Evolutionary conservation across 2,888 invertebrate species (phyloP).

Genomic region (Pollenia amentaria): DNA sequence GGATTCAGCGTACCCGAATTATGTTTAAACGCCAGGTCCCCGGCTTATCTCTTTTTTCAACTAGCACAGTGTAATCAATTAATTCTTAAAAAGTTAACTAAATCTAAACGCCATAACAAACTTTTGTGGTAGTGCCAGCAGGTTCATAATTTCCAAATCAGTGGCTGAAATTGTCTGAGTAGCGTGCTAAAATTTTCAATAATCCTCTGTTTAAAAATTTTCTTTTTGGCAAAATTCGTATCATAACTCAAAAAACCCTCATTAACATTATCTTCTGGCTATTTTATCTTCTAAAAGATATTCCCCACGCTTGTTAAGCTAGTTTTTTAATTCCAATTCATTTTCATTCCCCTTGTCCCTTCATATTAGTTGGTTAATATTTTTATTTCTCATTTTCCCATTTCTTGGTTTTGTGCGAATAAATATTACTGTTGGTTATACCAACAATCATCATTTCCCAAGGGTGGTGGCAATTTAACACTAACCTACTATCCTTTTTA

Average conservation of each 20-base stretch:
- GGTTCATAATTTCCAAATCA: too few relatives aligned
- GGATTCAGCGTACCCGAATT: too few relatives aligned
- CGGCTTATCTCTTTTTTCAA: too few relatives aligned
- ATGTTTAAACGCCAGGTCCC: too few relatives aligned
- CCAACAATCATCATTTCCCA: constrained; percentile 28
- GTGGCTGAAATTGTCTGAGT: too few relatives aligned
- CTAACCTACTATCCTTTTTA: not conserved
- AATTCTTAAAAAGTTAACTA: too few relatives aligned
- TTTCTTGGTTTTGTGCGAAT: not conserved
- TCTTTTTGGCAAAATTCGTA: not conserved
- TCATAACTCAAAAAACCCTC: not conserved
- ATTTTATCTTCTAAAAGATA: not conserved
- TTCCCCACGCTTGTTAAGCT: constrained; percentile 49
- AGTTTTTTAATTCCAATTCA: constrained; percentile 19
- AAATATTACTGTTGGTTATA: constrained; percentile 5
- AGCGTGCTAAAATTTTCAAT: too few relatives aligned
- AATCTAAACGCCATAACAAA: too few relatives aligned
- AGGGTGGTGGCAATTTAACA: constrained; percentile 58
- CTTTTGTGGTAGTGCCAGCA: too few relatives aligned
- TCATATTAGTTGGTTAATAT: not conserved
- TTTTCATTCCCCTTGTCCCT: constrained; percentile 35
- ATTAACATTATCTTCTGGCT: constrained; percentile 21
- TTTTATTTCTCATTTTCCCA: not conserved
- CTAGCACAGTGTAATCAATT: too few relatives aligned
- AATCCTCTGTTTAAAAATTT: not conserved